Conservation (phyloP, 2,888 invertebrate genomes). For the Zhengitettix transpicula region DNA sequence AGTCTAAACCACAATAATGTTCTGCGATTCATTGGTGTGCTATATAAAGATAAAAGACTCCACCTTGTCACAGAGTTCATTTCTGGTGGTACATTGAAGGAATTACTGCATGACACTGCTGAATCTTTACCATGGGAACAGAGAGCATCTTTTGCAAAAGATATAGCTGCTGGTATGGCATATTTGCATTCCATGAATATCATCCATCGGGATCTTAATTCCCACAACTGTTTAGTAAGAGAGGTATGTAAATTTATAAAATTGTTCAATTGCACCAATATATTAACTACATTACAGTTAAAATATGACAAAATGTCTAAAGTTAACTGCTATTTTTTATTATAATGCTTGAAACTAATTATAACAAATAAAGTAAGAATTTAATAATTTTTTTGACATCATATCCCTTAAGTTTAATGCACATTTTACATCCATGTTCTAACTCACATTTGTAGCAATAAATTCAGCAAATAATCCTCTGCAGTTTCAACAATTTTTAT, state of each 20-base stretch:
- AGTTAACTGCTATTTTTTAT: background rate
- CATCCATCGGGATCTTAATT: slow-evolving; percentile 88
- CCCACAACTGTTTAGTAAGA: slow-evolving; percentile 83
- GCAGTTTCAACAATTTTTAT: no score
- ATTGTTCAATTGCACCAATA: no score
- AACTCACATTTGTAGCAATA: no score
- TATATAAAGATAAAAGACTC: slow-evolving; percentile 81
- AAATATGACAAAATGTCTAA: background rate
- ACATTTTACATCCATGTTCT: no score
- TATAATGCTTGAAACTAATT: no score
- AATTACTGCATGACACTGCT: slow-evolving; percentile 57
- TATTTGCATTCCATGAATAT: slow-evolving; percentile 90
- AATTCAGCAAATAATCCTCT: no score
- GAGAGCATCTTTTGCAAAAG: slow-evolving; percentile 71
- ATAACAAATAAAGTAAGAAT: no score
- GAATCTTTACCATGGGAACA: slow-evolving; percentile 61
- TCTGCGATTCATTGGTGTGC: slow-evolving; percentile 76
- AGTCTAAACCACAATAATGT: slow-evolving; percentile 82
- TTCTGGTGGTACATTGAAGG: slow-evolving; percentile 77
- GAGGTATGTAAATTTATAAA: slow-evolving; percentile 33
- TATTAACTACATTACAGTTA: no score
- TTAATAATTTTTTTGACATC: no score
- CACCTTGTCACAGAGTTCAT: slow-evolving; percentile 89
- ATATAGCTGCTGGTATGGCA: slow-evolving; percentile 85
- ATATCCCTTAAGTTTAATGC: no score